These are phyloP conservation scores for Macquaria australasica DNA, from an alignment of 2,113 vertebrate species.

Conservation along the genomic window DNA sequence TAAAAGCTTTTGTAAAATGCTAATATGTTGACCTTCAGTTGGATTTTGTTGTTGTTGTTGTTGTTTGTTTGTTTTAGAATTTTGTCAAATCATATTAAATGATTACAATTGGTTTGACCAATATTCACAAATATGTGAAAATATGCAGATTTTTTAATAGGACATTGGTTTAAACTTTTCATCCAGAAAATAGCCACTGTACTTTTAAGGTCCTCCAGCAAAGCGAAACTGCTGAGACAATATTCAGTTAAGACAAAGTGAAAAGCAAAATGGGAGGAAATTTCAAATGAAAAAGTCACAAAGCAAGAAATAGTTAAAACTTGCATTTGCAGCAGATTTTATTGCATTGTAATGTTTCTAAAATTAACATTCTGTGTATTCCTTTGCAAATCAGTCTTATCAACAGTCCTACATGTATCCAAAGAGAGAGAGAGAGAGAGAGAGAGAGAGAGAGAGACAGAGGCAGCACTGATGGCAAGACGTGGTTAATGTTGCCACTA, in stretches of 20 bases:
- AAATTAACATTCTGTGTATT: not conserved
- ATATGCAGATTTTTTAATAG: not conserved
- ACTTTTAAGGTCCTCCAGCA: not conserved
- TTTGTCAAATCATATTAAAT: not conserved
- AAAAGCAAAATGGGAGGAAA: not conserved
- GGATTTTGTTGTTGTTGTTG: not conserved
- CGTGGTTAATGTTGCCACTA: slow-evolving; percentile 37
- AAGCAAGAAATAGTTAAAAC: not conserved
- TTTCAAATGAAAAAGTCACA: not conserved
- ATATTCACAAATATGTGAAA: not conserved
- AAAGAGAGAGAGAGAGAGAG: not conserved
- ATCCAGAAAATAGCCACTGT: not conserved
- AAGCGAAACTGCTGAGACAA: not conserved
- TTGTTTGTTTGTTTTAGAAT: not conserved
- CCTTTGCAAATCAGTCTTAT: not conserved
- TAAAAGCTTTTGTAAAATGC: not conserved
- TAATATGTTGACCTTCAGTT: not conserved
- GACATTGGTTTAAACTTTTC: not conserved
- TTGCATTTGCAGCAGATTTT: not conserved
- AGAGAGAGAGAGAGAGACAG: not conserved
- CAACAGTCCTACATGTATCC: not conserved
- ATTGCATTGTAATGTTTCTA: not conserved
- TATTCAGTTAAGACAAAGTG: not conserved
- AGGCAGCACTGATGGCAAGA: not conserved
- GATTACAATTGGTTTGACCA: too few species aligned